phyloP scores from a whole-genome alignment of 2,888 invertebrate genomes.

The Scaptomyza caliginosa region DNA sequence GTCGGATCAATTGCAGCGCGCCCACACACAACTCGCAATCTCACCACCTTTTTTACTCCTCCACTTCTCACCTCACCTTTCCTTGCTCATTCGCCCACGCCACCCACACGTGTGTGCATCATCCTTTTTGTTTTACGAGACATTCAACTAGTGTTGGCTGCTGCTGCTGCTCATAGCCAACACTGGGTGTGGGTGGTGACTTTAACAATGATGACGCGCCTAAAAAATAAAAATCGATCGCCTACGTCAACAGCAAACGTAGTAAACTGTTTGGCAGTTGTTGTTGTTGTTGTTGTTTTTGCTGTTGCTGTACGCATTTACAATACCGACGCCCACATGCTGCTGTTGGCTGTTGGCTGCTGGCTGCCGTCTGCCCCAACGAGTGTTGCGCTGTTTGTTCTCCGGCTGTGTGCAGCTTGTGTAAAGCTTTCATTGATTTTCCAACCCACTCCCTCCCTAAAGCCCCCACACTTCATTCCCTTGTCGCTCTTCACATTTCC shows the following conservation, averaged over 20 bases:
- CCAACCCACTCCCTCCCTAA: conserved; percentile 1
- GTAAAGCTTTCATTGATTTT: conserved; percentile 69
- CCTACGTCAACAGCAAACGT: conserved; percentile 74
- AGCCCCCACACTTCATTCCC: background rate
- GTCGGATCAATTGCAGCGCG: background rate
- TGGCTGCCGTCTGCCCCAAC: background rate
- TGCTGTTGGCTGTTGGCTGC: background rate
- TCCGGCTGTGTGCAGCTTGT: conserved; percentile 6
- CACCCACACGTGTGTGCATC: background rate
- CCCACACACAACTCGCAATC: background rate
- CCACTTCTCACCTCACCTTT: no score
- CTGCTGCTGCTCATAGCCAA: conserved; percentile 18
- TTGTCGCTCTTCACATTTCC: background rate
- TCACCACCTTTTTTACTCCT: background rate
- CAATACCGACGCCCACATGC: conserved; percentile 34
- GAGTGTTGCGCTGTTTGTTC: conserved; percentile 14
- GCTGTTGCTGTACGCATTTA: conserved; percentile 2
- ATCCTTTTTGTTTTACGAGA: conserved; percentile 15
- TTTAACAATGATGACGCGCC: conserved; percentile 39
- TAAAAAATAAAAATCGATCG: conserved; percentile 62
- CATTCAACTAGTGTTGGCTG: conserved; percentile 73
- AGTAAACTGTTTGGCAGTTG: conserved; percentile 47
- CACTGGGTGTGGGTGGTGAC: conserved; percentile 8
- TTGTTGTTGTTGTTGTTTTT: background rate
- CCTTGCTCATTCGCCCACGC: background rate